These are phyloP conservation scores for Rhinopomastus cyanomelas DNA, from an alignment of 2,113 vertebrate genomes.

Conservation along the genomic window DNA sequence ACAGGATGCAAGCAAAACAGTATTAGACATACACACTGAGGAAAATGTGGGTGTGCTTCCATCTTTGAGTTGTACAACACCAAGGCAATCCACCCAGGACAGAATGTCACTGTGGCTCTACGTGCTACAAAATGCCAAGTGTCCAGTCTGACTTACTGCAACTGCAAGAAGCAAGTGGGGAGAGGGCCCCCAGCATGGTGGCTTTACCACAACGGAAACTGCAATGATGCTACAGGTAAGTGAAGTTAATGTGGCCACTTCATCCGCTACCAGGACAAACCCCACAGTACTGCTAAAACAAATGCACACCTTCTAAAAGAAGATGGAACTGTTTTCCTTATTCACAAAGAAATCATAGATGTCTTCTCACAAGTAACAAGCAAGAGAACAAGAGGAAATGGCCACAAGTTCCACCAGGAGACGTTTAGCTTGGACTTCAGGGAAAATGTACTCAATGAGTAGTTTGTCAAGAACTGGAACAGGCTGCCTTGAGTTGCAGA, in stretches of 20 bases:
- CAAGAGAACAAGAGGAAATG: accelerated
- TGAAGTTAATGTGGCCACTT: not conserved
- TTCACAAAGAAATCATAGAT: not conserved
- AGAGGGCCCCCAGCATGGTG: not conserved
- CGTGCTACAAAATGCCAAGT: too few relatives aligned
- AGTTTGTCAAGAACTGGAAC: not conserved
- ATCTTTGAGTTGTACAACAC: not conserved
- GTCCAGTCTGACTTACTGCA: accelerated
- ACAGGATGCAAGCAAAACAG: not conserved
- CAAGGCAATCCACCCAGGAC: not conserved
- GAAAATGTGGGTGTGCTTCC: not conserved
- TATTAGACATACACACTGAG: accelerated
- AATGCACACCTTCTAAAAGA: not conserved
- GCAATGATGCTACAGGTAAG: not conserved
- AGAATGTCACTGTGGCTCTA: not conserved
- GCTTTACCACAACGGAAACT: not conserved
- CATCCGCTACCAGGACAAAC: not conserved
- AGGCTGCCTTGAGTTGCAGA: not conserved
- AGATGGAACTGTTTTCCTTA: not conserved
- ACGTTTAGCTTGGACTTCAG: not conserved
- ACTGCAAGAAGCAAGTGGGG: not conserved
- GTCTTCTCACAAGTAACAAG: not conserved
- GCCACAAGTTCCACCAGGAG: not conserved
- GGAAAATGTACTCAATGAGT: not conserved
- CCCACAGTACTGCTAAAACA: not conserved